Conservation (phyloP, 1,140 invertebrate genomes). For the Bombus confusus region DNA sequence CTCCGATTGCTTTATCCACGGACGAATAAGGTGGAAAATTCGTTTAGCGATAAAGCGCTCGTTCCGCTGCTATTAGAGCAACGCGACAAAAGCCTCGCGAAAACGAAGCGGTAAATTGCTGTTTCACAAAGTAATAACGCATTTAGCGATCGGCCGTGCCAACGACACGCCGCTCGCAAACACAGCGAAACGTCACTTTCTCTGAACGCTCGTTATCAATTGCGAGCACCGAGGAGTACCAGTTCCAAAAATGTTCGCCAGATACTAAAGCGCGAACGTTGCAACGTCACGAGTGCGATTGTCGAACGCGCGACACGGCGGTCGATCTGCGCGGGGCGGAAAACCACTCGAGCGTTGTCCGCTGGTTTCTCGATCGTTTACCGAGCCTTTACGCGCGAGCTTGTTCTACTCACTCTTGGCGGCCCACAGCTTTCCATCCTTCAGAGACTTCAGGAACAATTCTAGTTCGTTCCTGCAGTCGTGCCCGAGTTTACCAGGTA, state of each 20-base stretch:
- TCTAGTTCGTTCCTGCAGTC: conserved; percentile 84
- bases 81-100: neutral
- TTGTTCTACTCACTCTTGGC: conserved; percentile 85
- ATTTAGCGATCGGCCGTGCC: conserved; percentile 23
- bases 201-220: neutral
- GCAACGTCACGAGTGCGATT: too few species aligned
- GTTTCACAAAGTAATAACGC: conserved; percentile 39
- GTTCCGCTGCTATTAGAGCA: neutral
- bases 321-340: neutral
- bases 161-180: neutral
- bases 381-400: too few species aligned
- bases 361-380: neutral
- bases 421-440: conserved; percentile 86
- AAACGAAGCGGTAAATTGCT: conserved; percentile 26
- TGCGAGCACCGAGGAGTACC: neutral
- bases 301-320: neutral
- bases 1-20: neutral
- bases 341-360: neutral
- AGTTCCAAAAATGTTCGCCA: neutral
- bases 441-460: conserved; percentile 83
- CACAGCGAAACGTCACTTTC: conserved; percentile 15
- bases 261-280: neutral
- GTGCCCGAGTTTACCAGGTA: conserved; percentile 75
- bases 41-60: neutral
- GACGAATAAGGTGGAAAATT: conserved; percentile 12